Conservation (phyloP, 2,113 vertebrate species). For the Ptychochromis oligacanthus region DNA sequence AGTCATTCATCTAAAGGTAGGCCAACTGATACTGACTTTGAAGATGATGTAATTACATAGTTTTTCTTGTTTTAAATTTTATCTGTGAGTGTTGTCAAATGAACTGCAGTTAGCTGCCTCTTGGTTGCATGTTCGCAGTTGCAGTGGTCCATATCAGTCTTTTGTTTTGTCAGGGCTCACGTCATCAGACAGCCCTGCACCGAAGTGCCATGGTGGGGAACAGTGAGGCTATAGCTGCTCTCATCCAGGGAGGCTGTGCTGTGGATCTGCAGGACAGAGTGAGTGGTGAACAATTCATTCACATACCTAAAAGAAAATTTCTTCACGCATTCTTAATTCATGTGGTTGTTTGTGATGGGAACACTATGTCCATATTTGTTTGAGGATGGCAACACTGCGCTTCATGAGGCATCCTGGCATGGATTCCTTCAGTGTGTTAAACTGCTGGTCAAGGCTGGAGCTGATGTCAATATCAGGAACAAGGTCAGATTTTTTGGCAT, state of each 20-base stretch:
- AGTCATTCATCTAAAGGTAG: background rate
- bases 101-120: background rate
- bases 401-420: conserved; percentile 92
- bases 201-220: conserved; percentile 87
- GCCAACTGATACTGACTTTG: background rate
- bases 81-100: no score
- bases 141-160: conserved; percentile 7
- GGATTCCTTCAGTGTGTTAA: conserved; percentile 91
- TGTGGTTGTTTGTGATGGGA: background rate
- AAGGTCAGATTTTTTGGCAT: conserved; percentile 78
- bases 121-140: conserved; percentile 9
- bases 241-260: conserved; percentile 89
- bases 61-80: no score
- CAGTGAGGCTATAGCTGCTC: conserved; percentile 80
- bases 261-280: conserved; percentile 92
- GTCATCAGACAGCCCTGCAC: conserved; percentile 88
- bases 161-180: background rate
- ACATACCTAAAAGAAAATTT: no score
- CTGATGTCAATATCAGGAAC: conserved; percentile 88
- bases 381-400: conserved; percentile 90
- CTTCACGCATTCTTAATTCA: no score
- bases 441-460: conserved; percentile 88
- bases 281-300: background rate
- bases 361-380: background rate
- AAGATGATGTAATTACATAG: no score